Base-by-base conservation (phyloP, 2,113 vertebrate genomes). In the Campylomormyrus tamandua region DNA sequence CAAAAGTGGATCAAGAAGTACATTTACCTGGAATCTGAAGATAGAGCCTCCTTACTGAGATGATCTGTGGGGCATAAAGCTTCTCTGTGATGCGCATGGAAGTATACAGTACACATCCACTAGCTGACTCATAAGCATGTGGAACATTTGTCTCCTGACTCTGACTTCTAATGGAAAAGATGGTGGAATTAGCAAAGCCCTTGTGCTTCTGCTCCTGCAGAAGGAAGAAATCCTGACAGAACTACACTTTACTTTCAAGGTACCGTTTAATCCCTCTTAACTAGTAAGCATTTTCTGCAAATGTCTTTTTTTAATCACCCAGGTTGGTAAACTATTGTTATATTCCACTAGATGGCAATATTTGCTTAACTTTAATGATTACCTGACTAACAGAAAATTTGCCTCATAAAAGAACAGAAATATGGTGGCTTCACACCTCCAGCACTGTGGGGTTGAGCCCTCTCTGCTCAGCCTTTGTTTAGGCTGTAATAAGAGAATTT, bases 11-110 rank as follows among this genome's bases (percentile, higher is more conserved):
- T 46, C 15, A 46, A 42, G 19, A 46, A 46, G 42, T 46, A 46
- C 42, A 87, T 87, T 87, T 87, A 87, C 84, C 84, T 87, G n/a
- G 21, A 50, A 13, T 87, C 9, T n/a, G 48, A 87, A 50, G 84
- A 50, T 8, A 31, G 10, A 52, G 5, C 9, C 9, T 87, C 84
- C 48, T 87, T 17, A 53, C 46, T 27, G 24, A 11, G n/a, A 27
- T 24, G 13, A 1, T 48, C 42, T 31, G 24, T n/a, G 50, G 24
- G 48, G 19, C 8, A 11, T 84, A n/a, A n/a, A 84, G 13, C 49
- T 86, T 15, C 9, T 50, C 84, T 50, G 84, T 53, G 84, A 53
- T 24, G 49, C 27, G 7, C 84, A 53, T 5, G n/a, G 3, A 52
- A 13, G 17, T 10, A 27, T 50, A 19, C 11, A 1, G 53, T 56